Evolutionary conservation across 2,113 vertebrate genomes (phyloP), one percentile per base, ranked within the genome.

Genomic region (Cyprinus carpio): DNA sequence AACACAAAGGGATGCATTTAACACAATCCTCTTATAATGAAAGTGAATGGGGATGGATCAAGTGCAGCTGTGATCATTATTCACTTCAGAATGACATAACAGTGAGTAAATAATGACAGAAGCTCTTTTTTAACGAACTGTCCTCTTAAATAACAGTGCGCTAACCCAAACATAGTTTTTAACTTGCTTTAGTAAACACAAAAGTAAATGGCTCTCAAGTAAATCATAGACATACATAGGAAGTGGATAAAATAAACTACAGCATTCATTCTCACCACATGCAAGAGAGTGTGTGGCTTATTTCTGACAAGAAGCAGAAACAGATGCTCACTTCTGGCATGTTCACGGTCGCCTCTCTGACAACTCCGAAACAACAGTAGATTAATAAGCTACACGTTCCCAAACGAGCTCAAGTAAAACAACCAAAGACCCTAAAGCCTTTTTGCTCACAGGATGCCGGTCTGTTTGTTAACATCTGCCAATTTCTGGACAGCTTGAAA

Each of bases 401-500:
- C 62, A 69, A 69, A 81, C 43, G 29, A 81, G 43, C 15, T 65
- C 27, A 81, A 31, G 79, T 31, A 49, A 51, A 43, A 51, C 80
- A 69, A 69, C 20, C 16, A 69, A 51, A 81, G 43, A 51, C 25
- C 62, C 34, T 7, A n/a, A 27, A 80, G 56, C 34, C 13, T 64
- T 12, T 81, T 69, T 81, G 27, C 62, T 46, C 40, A 6, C 43
- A 51, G 80, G 84, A 58, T 23, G 37, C 51, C 51, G 49, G 37
- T 29, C 65, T 76, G 75, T 84, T 84, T 37, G 56, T 85, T 82
- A 84, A 75, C 75, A 54, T 85, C 67, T 77, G 77, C 77, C 85
- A 79, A 84, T 90, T 82, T 85, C 56, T 89, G 77, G 72, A 81
- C 76, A 74, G 85, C 62, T 72, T 58, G 77, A 79, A 89, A 84